A percentile compares a stretch with the other conserved stretches of the same genome.
Evolutionary conservation across 2,113 vertebrate genomes (phyloP).

Genomic region (Dendrocopos noguchii): DNA sequence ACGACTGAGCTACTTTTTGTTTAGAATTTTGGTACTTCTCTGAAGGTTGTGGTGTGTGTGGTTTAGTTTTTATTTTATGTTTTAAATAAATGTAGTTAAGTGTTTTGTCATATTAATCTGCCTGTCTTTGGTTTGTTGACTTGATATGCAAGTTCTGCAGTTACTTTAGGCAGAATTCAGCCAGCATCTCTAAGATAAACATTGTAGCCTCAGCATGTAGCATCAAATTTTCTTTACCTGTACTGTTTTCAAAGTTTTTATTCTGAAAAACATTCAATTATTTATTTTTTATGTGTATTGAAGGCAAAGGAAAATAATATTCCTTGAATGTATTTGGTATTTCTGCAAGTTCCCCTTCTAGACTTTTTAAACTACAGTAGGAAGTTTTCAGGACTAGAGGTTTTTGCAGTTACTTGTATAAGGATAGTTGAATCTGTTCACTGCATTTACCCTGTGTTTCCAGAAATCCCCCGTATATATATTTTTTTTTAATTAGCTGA

Average conservation of each 20-base stretch:
- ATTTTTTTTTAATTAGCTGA: background rate
- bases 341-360: background rate
- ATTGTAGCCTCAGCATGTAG: no score
- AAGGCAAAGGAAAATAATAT: background rate
- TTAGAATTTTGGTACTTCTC: background rate
- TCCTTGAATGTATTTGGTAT: background rate
- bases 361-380: background rate
- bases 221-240: background rate
- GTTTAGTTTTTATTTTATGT: background rate
- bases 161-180: background rate
- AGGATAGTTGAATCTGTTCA: background rate
- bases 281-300: background rate
- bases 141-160: background rate
- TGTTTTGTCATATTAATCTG: background rate
- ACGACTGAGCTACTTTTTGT: background rate
- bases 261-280: background rate
- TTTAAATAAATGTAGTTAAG: background rate
- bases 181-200: background rate
- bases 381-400: background rate
- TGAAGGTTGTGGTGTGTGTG: background rate
- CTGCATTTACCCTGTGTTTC: background rate
- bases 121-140: background rate
- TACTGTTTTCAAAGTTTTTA: background rate
- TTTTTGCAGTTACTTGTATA: background rate
- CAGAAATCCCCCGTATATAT: background rate